Evolutionary conservation across 2,888 invertebrate genomes (phyloP).

Genomic region (Lapara coniferarum): DNA sequence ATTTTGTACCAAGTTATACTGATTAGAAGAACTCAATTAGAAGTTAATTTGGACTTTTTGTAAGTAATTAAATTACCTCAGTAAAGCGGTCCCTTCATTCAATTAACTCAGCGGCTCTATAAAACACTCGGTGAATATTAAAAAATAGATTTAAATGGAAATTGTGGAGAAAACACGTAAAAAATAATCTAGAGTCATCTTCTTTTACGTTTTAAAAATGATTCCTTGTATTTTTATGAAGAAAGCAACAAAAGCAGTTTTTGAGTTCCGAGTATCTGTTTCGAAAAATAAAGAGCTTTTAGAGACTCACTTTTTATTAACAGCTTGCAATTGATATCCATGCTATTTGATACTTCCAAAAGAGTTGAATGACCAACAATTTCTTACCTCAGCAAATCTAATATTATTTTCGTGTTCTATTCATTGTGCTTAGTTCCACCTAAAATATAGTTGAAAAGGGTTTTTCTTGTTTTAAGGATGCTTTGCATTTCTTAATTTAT

Average conservation of each 20-base stretch:
- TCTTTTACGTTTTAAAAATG: neutral
- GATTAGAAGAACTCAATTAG: slow-evolving; percentile 41
- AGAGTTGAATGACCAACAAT: too few species aligned
- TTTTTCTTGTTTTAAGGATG: too few species aligned
- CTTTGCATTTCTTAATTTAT: too few species aligned
- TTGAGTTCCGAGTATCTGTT: neutral
- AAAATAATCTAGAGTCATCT: neutral
- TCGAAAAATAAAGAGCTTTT: neutral
- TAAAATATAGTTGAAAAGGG: too few species aligned
- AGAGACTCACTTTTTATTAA: too few species aligned
- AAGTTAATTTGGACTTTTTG: slow-evolving; percentile 57
- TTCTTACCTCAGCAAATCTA: too few species aligned
- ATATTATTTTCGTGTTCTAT: too few species aligned
- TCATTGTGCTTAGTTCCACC: too few species aligned
- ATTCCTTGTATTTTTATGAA: neutral
- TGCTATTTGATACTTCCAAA: too few species aligned
- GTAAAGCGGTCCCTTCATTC: slow-evolving; percentile 51
- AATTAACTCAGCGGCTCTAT: slow-evolving; percentile 46
- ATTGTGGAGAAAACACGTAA: slow-evolving; percentile 25
- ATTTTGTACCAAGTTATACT: slow-evolving; percentile 31
- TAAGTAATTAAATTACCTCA: slow-evolving; percentile 55
- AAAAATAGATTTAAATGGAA: slow-evolving; percentile 37
- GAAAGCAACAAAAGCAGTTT: neutral
- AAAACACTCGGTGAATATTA: slow-evolving; percentile 43
- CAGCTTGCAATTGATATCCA: too few species aligned